Evolutionary conservation across 2,888 invertebrate species (phyloP).

Genomic region (Dryobota labecula): DNA sequence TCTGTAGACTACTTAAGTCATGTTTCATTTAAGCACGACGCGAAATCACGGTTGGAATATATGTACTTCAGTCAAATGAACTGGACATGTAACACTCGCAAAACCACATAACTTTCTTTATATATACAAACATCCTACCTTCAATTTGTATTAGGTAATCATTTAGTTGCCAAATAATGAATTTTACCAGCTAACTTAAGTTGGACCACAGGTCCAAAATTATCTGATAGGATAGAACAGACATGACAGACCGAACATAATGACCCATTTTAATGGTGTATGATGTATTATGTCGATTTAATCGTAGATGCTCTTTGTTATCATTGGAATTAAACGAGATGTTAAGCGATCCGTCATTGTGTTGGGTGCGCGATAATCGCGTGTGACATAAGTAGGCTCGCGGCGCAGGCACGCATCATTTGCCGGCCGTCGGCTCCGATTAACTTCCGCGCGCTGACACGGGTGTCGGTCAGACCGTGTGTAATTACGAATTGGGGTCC

Average conservation of each 20-base stretch:
- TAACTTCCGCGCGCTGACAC: slow-evolving; percentile 81
- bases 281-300: slow-evolving; percentile 64
- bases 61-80: slow-evolving; percentile 33
- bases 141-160: background rate
- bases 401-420: slow-evolving; percentile 86
- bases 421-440: slow-evolving; percentile 84
- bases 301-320: slow-evolving; percentile 63
- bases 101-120: slow-evolving; percentile 10
- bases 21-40: slow-evolving; percentile 41
- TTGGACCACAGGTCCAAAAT: slow-evolving; percentile 8
- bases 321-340: slow-evolving; percentile 63
- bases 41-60: slow-evolving; percentile 42
- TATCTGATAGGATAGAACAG: slow-evolving; percentile 57
- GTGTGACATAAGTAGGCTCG: slow-evolving; percentile 84
- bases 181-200: slow-evolving; percentile 1
- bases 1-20: slow-evolving; percentile 36
- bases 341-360: slow-evolving; percentile 78
- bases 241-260: slow-evolving; percentile 59
- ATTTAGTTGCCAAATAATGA: slow-evolving; percentile 13
- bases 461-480: slow-evolving; percentile 76
- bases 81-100: background rate
- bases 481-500: slow-evolving; percentile 80
- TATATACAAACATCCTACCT: background rate
- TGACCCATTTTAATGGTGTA: slow-evolving; percentile 56
- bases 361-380: slow-evolving; percentile 81